Base-by-base conservation (phyloP, 2,888 invertebrate genomes). In the Camponotus fellah region DNA sequence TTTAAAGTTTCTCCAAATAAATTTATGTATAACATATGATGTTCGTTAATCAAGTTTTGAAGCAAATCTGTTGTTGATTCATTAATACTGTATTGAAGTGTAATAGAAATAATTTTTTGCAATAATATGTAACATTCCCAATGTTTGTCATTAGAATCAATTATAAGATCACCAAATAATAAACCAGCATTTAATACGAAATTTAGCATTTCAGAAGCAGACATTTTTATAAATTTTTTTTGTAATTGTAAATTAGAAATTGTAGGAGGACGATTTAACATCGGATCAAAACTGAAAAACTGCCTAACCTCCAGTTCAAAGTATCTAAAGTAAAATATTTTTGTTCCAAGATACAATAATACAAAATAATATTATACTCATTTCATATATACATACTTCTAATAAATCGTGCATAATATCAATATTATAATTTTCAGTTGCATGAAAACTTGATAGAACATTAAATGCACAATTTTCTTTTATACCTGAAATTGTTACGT, bases 141-240 rank as follows among this genome's bases (percentile, higher is more conserved):
- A 1, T 77, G 32, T 66, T 12, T 76, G 21, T 66, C 43, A 21
- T 43, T 14, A 10, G 10, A 3, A 43, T 66, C 8, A 66, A 21
- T 65, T 21, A 68, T 66, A 6, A 68, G 49, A 53, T 77, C 53
- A 77, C 6, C 69, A 4, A 77, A 53, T 69, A 77, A 37, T 77
- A 69, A 69, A 32, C 69, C 53, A 26, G 53, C 53, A 69, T 77
- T 69, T 77, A 68, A 69, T 9, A 69, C 10, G 21, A 69, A 77
- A 77, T 10, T 49, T 9, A 53, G 1, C 77, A 77, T 77, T 66
- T 53, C 37, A 0, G 21, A 46, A 76, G 14, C 34, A 34, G 21
- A 76, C 68, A 76, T 76, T 76, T 76, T 76, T 21, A 76, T 77
- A 0, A 17, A 49, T 49, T 56, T 77, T 37, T 46, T 34, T n/a